Conservation (phyloP, 2,888 invertebrate species). For the Pyralis farinalis region DNA sequence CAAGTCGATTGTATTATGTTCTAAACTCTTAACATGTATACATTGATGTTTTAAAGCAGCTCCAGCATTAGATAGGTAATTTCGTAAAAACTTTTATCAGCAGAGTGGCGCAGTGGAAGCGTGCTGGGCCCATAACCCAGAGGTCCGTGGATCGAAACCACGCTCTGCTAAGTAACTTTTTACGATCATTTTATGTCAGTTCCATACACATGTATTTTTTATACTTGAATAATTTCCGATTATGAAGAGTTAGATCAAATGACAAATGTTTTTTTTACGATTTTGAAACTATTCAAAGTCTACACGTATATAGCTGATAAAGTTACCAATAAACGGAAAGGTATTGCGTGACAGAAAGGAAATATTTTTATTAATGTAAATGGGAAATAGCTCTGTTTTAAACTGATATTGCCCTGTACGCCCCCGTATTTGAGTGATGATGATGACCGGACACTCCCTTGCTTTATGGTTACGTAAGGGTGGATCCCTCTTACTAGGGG, state of each 20-base stretch:
- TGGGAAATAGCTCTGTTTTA: slow-evolving; percentile 37
- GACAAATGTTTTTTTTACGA: background rate
- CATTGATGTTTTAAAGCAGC: no score
- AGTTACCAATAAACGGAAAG: slow-evolving; percentile 7
- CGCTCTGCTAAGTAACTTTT: slow-evolving; percentile 81
- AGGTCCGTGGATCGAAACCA: slow-evolving; percentile 96
- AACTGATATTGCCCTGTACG: slow-evolving; percentile 47
- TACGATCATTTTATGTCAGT: slow-evolving; percentile 16
- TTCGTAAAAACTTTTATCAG: slow-evolving; percentile 40
- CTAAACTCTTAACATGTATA: no score
- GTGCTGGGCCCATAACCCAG: slow-evolving; percentile 94
- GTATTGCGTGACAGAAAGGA: slow-evolving; percentile 28
- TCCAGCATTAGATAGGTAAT: slow-evolving; percentile 2
- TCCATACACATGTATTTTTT: slow-evolving; percentile 1
- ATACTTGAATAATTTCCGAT: background rate
- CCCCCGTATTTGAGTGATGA: slow-evolving; percentile 50
- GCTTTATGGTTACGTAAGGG: slow-evolving; percentile 49
- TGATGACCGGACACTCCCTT: slow-evolving; percentile 63
- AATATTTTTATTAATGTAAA: slow-evolving; percentile 34
- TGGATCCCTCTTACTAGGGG: slow-evolving; percentile 49
- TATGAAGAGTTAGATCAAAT: background rate
- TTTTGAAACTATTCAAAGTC: background rate
- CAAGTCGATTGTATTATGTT: no score
- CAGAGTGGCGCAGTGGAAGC: slow-evolving; percentile 92
- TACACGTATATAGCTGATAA: no score